phyloP scores from a whole-genome alignment of 2,113 vertebrate species.

The Tachuris rubrigastra region DNA sequence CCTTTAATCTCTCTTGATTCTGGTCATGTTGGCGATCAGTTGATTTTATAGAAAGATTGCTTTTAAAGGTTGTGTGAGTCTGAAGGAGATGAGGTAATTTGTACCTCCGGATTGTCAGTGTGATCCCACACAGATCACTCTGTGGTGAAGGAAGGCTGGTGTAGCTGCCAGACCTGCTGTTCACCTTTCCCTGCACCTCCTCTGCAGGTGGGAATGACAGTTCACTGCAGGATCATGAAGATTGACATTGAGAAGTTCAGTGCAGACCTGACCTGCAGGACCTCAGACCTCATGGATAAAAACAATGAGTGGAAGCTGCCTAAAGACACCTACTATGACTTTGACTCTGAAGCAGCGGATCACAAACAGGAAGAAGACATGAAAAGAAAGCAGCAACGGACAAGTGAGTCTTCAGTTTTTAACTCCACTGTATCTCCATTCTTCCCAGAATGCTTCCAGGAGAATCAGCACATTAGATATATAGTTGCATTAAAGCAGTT shows the following conservation, averaged over 20 bases:
- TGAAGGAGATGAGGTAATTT: neutral
- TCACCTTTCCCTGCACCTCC: neutral
- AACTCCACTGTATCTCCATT: neutral
- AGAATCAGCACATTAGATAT: neutral
- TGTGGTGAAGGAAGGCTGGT: neutral
- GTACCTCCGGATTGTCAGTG: neutral
- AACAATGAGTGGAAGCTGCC: constrained; percentile 98
- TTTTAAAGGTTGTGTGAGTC: neutral
- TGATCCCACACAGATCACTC: neutral
- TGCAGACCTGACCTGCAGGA: constrained; percentile 95
- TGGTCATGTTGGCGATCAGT: neutral
- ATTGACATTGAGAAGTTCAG: constrained; percentile 98
- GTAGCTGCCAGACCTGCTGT: neutral
- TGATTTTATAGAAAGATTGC: neutral
- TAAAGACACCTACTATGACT: constrained; percentile 97
- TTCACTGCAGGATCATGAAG: constrained; percentile 99
- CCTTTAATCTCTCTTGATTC: neutral
- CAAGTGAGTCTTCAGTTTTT: constrained; percentile 80
- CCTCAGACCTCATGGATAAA: constrained; percentile 95
- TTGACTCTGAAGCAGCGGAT: constrained; percentile 90
- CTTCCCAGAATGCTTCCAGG: neutral
- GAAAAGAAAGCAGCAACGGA: constrained; percentile 95
- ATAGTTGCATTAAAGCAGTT: neutral
- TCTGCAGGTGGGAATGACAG: constrained; percentile 94
- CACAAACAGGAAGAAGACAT: constrained; percentile 92